phyloP scores from a whole-genome alignment of 92 coral and sea anemone genomes.

The Porites evermanni region DNA sequence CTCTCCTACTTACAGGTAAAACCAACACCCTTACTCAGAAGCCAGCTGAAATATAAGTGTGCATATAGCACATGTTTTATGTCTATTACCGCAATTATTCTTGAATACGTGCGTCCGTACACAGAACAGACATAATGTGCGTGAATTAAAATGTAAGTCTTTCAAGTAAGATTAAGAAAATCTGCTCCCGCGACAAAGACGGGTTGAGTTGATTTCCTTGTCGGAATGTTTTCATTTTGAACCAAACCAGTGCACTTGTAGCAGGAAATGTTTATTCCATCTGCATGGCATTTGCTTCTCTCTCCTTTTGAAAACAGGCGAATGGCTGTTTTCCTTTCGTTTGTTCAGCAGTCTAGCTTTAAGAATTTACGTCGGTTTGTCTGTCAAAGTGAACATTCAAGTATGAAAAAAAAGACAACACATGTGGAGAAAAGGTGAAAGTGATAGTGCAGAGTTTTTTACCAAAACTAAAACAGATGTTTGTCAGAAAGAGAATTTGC shows the following conservation, averaged over 20 bases:
- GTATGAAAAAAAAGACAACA: conserved; percentile 30
- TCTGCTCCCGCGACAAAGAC: conserved; percentile 26
- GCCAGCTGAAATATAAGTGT: background rate
- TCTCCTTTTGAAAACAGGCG: conserved; percentile 16
- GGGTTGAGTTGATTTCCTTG: conserved; percentile 3
- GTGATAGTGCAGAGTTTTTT: conserved; percentile 58
- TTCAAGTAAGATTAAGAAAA: conserved; percentile 26
- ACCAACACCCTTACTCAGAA: too few species aligned
- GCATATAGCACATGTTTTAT: conserved; percentile 25
- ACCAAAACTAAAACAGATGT: conserved; percentile 46
- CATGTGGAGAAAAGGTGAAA: conserved; percentile 58
- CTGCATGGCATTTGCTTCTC: background rate
- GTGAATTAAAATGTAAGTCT: conserved; percentile 7
- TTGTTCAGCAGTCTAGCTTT: background rate
- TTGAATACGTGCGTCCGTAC: background rate
- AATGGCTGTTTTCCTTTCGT: background rate
- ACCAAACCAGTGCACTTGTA: background rate
- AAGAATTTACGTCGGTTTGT: conserved; percentile 46
- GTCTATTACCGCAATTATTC: conserved; percentile 24
- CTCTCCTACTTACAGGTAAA: too few species aligned
- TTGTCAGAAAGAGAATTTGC: background rate
- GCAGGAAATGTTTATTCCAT: background rate
- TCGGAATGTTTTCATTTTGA: conserved; percentile 13
- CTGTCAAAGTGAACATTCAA: conserved; percentile 39
- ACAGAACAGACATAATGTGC: conserved; percentile 2